A percentile compares a stretch with the other conserved stretches of the same genome.
Conservation (phyloP, 2,797 vertebrate species). For the Cirrhinus molitorella region DNA sequence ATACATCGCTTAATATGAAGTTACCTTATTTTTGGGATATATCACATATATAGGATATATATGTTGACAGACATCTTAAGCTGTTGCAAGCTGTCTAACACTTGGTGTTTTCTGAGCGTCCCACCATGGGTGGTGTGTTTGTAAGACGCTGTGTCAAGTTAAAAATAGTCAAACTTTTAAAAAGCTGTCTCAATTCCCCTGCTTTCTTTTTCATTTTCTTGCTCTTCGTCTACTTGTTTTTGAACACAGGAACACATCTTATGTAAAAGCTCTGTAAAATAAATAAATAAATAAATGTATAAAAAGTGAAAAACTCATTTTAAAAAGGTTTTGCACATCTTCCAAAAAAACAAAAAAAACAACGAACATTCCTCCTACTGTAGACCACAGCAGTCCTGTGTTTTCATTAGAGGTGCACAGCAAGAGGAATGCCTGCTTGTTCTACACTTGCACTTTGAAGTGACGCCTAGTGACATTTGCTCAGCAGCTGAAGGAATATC, state of each 20-base stretch:
- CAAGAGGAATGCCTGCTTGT: conserved; percentile 60
- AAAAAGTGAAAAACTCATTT: neutral
- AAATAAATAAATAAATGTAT: neutral
- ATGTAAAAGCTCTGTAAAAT: neutral
- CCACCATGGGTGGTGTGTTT: neutral
- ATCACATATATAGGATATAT: neutral
- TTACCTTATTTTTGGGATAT: neutral
- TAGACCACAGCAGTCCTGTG: conserved; percentile 12
- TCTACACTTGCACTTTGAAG: conserved; percentile 54
- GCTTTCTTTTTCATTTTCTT: neutral
- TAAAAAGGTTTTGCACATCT: neutral
- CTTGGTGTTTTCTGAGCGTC: neutral
- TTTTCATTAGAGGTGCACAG: conserved; percentile 15
- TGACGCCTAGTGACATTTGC: conserved; percentile 65
- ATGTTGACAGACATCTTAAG: neutral
- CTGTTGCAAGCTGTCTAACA: neutral
- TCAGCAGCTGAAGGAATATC: conserved; percentile 68
- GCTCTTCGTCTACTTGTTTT: neutral
- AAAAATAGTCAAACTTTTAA: conserved; percentile 1
- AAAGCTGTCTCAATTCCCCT: neutral
- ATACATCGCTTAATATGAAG: no score
- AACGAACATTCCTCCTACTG: neutral
- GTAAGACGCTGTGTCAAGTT: neutral
- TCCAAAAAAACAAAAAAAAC: neutral
- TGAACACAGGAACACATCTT: neutral